phyloP scores from a whole-genome alignment of 2,888 invertebrate species.

The Bibio marci region DNA sequence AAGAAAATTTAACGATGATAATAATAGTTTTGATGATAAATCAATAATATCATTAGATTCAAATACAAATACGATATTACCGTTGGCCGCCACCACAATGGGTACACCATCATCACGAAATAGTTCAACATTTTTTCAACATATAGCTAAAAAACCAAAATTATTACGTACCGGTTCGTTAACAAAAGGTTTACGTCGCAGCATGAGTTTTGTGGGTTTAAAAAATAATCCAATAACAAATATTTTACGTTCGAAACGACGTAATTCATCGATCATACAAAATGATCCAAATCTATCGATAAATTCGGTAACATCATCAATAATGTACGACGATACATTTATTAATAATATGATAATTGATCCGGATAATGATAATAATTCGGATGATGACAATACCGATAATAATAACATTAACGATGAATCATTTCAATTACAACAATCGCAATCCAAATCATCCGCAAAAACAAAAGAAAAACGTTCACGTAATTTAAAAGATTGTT shows the following conservation, averaged over 20 bases:
- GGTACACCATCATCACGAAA: conserved; percentile 22
- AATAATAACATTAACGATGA: too few relatives aligned
- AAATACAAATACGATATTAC: too few relatives aligned
- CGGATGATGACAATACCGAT: conserved; percentile 5
- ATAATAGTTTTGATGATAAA: conserved; percentile 25
- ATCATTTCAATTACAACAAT: conserved; percentile 7
- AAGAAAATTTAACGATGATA: conserved; percentile 15
- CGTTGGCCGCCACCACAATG: conserved; percentile 9
- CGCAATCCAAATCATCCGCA: conserved; percentile 24
- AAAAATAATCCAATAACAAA: conserved; percentile 24
- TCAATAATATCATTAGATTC: conserved; percentile 20
- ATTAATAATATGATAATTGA: too few relatives aligned
- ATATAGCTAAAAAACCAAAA: conserved; percentile 25
- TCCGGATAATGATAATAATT: too few relatives aligned
- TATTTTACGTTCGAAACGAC: conserved; percentile 14
- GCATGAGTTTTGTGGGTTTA: conserved; percentile 27
- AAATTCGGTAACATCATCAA: conserved; percentile 20
- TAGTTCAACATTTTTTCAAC: too few relatives aligned
- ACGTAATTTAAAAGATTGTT: conserved; percentile 22
- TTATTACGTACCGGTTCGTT: conserved; percentile 27
- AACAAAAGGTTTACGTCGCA: conserved; percentile 24
- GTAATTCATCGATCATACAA: conserved; percentile 12
- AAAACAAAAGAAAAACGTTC: conserved; percentile 25
- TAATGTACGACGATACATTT: too few relatives aligned
- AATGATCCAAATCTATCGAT: conserved; percentile 22